phyloP scores from a whole-genome alignment of 2,888 invertebrate species.

The Sinhomidia bicolor region DNA sequence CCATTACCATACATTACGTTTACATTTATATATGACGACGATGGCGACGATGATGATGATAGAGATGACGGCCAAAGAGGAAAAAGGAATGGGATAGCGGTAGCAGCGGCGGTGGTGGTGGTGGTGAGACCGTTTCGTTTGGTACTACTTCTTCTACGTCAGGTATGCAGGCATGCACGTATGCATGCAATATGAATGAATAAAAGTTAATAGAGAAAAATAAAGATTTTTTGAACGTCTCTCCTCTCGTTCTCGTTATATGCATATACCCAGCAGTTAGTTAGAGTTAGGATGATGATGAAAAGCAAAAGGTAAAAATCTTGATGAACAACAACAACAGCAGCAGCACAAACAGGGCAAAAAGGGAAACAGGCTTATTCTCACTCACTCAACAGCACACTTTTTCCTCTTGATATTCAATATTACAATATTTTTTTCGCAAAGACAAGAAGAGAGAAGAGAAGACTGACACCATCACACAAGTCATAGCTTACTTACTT shows the following conservation, averaged over 20 bases:
- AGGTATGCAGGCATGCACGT: neutral
- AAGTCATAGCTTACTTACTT: conserved; percentile 61
- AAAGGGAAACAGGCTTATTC: conserved; percentile 57
- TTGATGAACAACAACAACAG: conserved; percentile 13
- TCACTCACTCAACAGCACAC: conserved; percentile 16
- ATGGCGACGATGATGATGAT: neutral
- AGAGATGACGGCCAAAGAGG: conserved; percentile 8
- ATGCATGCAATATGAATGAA: neutral
- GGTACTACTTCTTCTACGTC: no score
- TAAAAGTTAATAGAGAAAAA: neutral
- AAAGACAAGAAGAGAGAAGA: conserved; percentile 66
- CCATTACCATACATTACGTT: neutral
- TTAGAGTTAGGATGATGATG: no score
- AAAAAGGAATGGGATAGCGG: conserved; percentile 29
- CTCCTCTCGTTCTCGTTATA: neutral
- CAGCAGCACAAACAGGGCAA: conserved; percentile 38
- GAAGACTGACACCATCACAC: conserved; percentile 70
- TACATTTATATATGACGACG: conserved; percentile 11
- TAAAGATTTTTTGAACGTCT: neutral
- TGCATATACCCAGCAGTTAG: neutral
- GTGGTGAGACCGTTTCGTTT: conserved; percentile 34
- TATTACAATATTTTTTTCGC: conserved; percentile 54
- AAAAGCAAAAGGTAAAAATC: conserved; percentile 57
- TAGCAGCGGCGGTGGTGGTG: conserved; percentile 26
- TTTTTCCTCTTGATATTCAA: conserved; percentile 26